These are phyloP conservation scores for Oriolus oriolus DNA, from an alignment of 2,113 vertebrate species.

Conservation along the genomic window DNA sequence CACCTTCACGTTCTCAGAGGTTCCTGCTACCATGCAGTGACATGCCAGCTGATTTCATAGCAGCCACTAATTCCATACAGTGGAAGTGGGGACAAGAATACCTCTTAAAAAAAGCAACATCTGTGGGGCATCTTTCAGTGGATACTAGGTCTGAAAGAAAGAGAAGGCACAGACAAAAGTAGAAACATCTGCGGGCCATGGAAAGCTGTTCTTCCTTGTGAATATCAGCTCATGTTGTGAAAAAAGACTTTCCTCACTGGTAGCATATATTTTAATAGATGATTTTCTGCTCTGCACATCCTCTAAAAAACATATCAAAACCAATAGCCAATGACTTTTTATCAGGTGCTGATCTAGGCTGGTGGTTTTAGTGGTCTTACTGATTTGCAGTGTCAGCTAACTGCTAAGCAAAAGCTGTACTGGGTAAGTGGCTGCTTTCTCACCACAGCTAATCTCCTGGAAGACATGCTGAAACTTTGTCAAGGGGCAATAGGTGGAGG, in stretches of 20 bases:
- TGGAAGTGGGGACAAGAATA: neutral
- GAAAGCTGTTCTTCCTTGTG: neutral
- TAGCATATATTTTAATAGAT: neutral
- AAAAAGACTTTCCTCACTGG: neutral
- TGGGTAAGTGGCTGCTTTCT: neutral
- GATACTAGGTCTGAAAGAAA: neutral
- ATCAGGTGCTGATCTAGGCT: neutral
- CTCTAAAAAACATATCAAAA: neutral
- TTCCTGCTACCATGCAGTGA: neutral
- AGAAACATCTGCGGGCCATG: neutral
- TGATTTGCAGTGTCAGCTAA: neutral
- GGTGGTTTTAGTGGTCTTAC: neutral
- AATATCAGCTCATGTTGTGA: neutral
- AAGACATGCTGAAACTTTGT: neutral
- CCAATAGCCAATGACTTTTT: neutral
- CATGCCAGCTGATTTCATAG: neutral
- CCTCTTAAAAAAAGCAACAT: rapidly evolving
- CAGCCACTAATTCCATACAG: neutral
- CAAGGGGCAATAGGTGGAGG: neutral
- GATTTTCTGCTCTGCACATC: neutral
- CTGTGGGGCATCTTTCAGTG: neutral
- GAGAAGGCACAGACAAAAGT: neutral
- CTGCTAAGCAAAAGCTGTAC: neutral
- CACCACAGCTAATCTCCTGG: neutral
- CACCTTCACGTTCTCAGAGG: neutral